Evolutionary conservation across 2,888 invertebrate species (phyloP).

Genomic region (Nudaria mundana): DNA sequence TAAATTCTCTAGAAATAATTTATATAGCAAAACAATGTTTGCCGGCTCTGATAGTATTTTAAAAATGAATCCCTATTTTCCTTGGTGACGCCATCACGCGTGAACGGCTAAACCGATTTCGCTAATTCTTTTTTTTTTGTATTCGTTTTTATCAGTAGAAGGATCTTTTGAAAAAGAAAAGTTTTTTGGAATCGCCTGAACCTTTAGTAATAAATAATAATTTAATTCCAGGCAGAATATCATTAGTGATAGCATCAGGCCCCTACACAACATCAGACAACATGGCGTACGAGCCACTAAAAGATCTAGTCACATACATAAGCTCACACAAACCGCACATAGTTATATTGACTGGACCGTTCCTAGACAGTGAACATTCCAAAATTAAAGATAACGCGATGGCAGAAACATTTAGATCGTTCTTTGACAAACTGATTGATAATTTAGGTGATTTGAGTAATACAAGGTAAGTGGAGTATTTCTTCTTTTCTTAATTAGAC

Average conservation of each 20-base stretch:
- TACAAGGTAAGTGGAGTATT: conserved; percentile 73
- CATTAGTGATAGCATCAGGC: conserved; percentile 89
- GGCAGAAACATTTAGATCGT: conserved; percentile 85
- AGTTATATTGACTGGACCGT: conserved; percentile 91
- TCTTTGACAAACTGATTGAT: conserved; percentile 87
- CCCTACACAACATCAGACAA: conserved; percentile 91
- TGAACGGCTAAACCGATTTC: too few relatives aligned
- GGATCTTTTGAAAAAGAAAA: too few relatives aligned
- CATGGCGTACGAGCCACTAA: conserved; percentile 89
- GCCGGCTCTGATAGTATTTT: too few relatives aligned
- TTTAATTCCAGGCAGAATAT: conserved; percentile 71
- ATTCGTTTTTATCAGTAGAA: too few relatives aligned
- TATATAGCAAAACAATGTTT: too few relatives aligned
- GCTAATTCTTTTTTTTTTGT: too few relatives aligned
- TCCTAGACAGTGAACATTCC: conserved; percentile 87
- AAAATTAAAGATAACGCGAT: conserved; percentile 82
- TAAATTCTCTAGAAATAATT: too few relatives aligned
- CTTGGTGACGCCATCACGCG: too few relatives aligned
- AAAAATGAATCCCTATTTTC: too few relatives aligned
- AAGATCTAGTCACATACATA: conserved; percentile 87
- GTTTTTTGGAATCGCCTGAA: not conserved
- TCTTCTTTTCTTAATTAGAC: not conserved
- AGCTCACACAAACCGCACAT: conserved; percentile 87
- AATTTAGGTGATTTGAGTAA: conserved; percentile 82
- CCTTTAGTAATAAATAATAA: not conserved